Percentiles rank a stretch among this genome's conserved stretches.
Conservation (phyloP, 30 jellyfish, hydroid and myxozoan species). For the Aurelia aurita region DNA sequence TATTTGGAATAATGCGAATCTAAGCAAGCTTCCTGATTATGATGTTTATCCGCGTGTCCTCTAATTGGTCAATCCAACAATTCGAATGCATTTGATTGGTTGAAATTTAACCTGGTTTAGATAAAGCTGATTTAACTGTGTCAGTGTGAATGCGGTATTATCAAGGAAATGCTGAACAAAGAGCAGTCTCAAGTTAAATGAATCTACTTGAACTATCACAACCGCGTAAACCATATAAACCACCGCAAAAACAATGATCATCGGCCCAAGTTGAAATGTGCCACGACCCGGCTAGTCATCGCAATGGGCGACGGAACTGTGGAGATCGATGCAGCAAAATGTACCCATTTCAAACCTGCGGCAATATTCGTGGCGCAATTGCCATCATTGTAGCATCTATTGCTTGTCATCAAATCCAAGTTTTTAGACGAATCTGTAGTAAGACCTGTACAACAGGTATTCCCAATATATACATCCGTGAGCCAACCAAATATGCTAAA, state of each 20-base stretch:
- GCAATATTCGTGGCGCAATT: conserved; percentile 36
- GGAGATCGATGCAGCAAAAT: not conserved
- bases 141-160: not conserved
- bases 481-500: conserved; percentile 13
- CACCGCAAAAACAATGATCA: not conserved
- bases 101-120: no score
- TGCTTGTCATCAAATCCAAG: not conserved
- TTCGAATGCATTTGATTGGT: no score
- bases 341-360: conserved; percentile 33
- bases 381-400: not conserved
- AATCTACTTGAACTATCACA: not conserved
- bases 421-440: conserved; percentile 11
- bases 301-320: not conserved
- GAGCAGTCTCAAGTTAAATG: not conserved
- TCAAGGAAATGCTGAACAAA: conserved; percentile 9
- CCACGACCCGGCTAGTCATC: conserved; percentile 10
- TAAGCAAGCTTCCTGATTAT: not conserved
- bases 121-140: no score
- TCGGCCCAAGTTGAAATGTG: conserved; percentile 15
- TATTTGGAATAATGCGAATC: conserved; percentile 2
- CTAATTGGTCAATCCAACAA: no score
- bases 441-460: not conserved
- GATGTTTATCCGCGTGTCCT: not conserved
- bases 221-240: not conserved
- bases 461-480: conserved; percentile 16